phyloP scores from a whole-genome alignment of 2,888 invertebrate genomes.

The Tromatobia lineatoria region DNA sequence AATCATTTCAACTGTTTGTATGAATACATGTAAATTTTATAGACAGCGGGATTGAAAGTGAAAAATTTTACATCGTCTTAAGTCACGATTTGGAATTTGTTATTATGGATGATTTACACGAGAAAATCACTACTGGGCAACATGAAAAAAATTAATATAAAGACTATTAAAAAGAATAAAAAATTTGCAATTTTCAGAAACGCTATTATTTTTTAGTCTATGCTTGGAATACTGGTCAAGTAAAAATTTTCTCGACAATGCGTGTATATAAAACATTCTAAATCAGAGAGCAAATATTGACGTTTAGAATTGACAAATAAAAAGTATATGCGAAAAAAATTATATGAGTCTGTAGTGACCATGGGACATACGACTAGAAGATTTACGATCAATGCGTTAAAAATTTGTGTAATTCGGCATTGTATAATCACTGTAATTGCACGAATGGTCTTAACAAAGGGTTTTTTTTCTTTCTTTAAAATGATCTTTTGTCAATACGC shows the following conservation, averaged over 20 bases:
- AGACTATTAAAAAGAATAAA: too few species aligned
- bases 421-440: not conserved
- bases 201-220: too few species aligned
- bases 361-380: slow-evolving; percentile 70
- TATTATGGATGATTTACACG: not conserved
- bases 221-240: not conserved
- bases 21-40: too few species aligned
- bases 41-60: too few species aligned
- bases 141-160: not conserved
- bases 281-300: too few species aligned
- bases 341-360: slow-evolving; percentile 48
- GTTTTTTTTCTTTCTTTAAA: not conserved
- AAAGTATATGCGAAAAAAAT: not conserved
- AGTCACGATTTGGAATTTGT: not conserved
- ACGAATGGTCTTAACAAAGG: not conserved
- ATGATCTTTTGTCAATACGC: not conserved
- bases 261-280: too few species aligned
- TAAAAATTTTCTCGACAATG: not conserved
- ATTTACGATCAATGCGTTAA: not conserved
- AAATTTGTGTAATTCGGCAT: not conserved
- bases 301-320: too few species aligned
- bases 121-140: not conserved
- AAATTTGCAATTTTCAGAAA: too few species aligned
- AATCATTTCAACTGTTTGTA: not conserved
- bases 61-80: not conserved